phyloP scores from a whole-genome alignment of 2,888 invertebrate species.

The Lingula anatina region DNA sequence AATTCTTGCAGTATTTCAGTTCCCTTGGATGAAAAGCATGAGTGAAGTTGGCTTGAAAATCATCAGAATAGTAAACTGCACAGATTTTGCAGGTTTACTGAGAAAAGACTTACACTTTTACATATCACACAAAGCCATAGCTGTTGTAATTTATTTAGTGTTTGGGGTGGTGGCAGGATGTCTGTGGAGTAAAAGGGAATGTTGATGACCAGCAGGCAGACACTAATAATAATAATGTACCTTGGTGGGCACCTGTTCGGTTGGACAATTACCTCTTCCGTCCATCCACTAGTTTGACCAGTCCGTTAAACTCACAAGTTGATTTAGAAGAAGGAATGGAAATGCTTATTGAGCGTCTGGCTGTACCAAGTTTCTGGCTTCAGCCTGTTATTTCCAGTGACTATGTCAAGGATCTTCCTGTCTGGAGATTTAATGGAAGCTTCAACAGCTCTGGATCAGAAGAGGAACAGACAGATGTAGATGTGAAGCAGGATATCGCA shows the following conservation, averaged over 20 bases:
- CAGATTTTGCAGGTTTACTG: constrained; percentile 33
- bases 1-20: constrained; percentile 51
- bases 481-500: neutral
- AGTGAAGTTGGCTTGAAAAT: constrained; percentile 39
- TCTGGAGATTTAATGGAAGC: constrained; percentile 46
- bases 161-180: too few relatives aligned
- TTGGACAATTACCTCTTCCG: constrained; percentile 39
- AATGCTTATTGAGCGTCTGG: constrained; percentile 51
- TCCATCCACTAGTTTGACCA: constrained; percentile 33
- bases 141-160: too few relatives aligned
- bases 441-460: neutral
- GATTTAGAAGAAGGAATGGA: constrained; percentile 51
- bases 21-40: constrained; percentile 46
- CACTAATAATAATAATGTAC: too few relatives aligned
- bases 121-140: too few relatives aligned
- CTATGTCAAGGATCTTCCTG: constrained; percentile 55
- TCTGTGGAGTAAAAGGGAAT: too few relatives aligned
- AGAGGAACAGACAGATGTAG: neutral
- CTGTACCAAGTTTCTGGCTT: constrained; percentile 54
- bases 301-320: constrained; percentile 30
- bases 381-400: constrained; percentile 52
- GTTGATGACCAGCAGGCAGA: too few relatives aligned
- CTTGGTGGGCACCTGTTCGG: constrained; percentile 28
- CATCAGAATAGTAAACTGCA: constrained; percentile 41
- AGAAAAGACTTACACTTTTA: constrained; percentile 36